Conservation (phyloP, 2,797 vertebrate species). For the Arrhamphus sclerolepis region DNA sequence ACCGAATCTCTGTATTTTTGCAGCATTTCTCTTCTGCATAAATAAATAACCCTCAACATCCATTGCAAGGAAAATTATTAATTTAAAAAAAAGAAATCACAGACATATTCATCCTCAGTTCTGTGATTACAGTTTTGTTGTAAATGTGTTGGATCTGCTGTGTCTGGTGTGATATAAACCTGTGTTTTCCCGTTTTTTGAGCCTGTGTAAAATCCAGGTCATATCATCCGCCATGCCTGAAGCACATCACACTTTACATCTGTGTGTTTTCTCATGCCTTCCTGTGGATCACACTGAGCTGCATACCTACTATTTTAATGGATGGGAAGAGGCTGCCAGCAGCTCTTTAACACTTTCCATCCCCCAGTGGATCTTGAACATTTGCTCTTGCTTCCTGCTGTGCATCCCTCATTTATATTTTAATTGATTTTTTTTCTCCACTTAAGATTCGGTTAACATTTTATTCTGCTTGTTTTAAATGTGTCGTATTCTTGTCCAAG, state of each 20-base stretch:
- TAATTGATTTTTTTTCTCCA: conserved; percentile 46
- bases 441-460: conserved; percentile 35
- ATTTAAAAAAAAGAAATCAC: no score
- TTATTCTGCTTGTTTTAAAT: conserved; percentile 38
- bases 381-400: conserved; percentile 28
- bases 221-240: conserved; percentile 45
- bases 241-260: conserved; percentile 51
- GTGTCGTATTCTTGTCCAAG: conserved; percentile 9
- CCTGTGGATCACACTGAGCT: conserved; percentile 41
- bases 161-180: conserved; percentile 32
- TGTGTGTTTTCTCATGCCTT: conserved; percentile 45
- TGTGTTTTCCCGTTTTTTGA: conserved; percentile 3
- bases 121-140: conserved; percentile 24
- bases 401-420: conserved; percentile 24
- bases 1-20: conserved; percentile 21
- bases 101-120: conserved; percentile 24
- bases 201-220: conserved; percentile 48
- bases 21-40: conserved; percentile 1
- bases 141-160: conserved; percentile 39
- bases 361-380: conserved; percentile 28
- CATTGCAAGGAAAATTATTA: not conserved
- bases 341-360: conserved; percentile 50
- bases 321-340: conserved; percentile 54
- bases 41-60: not conserved
- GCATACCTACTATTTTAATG: conserved; percentile 49